phyloP scores from a whole-genome alignment of 1,140 invertebrate species.

The Drosophila kurseongensis region DNA sequence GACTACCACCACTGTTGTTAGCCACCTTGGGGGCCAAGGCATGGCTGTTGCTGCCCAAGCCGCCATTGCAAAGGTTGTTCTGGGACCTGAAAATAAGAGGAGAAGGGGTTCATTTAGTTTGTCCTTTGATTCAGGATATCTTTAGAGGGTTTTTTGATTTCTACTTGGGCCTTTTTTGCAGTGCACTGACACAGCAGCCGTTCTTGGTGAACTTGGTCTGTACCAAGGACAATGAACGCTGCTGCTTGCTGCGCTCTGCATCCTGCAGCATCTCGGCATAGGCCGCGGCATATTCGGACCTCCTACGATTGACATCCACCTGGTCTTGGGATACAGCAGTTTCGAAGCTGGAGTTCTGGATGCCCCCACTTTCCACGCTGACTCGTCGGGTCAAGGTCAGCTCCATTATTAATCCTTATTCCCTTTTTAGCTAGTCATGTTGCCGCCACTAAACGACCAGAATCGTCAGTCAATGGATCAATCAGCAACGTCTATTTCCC shows the following conservation, averaged over 20 bases:
- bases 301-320: slow-evolving; percentile 17
- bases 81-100: slow-evolving; percentile 87
- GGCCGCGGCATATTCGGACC: slow-evolving; percentile 44
- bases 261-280: slow-evolving; percentile 57
- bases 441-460: slow-evolving; percentile 11
- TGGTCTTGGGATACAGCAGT: background rate
- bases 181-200: slow-evolving; percentile 63
- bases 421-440: slow-evolving; percentile 11
- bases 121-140: background rate
- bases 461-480: slow-evolving; percentile 36
- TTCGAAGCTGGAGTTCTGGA: slow-evolving; percentile 55
- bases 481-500: slow-evolving; percentile 11
- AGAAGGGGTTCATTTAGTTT: background rate
- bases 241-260: slow-evolving; percentile 3
- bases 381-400: slow-evolving; percentile 43
- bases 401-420: slow-evolving; percentile 28
- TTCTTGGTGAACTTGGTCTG: slow-evolving; percentile 75
- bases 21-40: slow-evolving; percentile 88
- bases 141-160: background rate
- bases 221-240: slow-evolving; percentile 61
- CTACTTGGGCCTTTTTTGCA: slow-evolving; percentile 63
- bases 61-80: slow-evolving; percentile 90
- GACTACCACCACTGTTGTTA: slow-evolving; percentile 86
- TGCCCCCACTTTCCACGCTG: slow-evolving; percentile 44
- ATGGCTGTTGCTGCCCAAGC: slow-evolving; percentile 85